Evolutionary conservation across 37 sponge, comb jelly and placozoan genomes (phyloP), one percentile per base, ranked within the genome.

Genomic region (Amphimedon queenslandica): DNA sequence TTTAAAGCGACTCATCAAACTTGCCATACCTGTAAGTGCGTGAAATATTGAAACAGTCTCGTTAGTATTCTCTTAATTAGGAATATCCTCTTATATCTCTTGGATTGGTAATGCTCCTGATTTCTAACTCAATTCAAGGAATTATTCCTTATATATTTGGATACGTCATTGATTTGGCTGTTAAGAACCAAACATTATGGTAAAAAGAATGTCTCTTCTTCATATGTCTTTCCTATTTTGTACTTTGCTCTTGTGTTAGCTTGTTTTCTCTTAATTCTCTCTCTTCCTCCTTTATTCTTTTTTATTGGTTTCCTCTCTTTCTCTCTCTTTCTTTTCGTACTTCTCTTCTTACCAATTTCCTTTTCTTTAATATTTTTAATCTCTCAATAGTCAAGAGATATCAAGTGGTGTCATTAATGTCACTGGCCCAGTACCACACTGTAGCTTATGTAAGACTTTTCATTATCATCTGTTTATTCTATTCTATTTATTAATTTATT

Each of bases 101-200:
- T 28, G 93, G 87, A 0, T 53, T 64, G 1, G 24, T 88, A 0
- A 70, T 40, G 47, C 78, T 92, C 8, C n/a, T 80, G 0, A 35
- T 92, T 1, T 72, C 86, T 18, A 69, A 79, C 33, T 78, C 66
- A 1, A 13, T 70, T 16, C 42, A 43, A 16, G 77, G 82, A 11
- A 55, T 84, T 31, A 84, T 86, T 34, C 93, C 93, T 10, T 80
- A 67, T 37, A 70, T 84, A 75, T 92, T 92, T 76, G 93, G 89
- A 0, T 37, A 76, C 23, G 93, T 92, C 27, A 84, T 92, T 56
- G 74, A 88, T 53, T 61, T 58, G 55, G 74, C 93, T 23, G 23
- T 77, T 0, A 77, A 80, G 2, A 65, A 5, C 23, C 40, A 57
- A 1, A 63, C 67, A 13, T 77, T 69, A 41, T 82, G 80, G 87